Evolutionary conservation across 64 coral and sea anemone genomes (phyloP).

Genomic region (Trachythela sp.): DNA sequence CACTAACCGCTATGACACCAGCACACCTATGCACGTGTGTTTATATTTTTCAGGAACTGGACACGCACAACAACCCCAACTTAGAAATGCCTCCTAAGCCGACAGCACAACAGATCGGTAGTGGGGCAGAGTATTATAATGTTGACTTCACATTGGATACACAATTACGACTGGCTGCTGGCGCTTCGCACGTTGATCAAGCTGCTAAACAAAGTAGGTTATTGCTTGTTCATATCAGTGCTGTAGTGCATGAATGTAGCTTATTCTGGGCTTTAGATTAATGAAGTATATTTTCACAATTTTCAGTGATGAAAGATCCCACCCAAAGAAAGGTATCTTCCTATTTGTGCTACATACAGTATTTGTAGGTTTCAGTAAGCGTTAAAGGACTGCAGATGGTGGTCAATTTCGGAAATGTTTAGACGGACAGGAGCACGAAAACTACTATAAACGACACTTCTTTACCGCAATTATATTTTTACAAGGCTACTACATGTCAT

Average conservation of each 20-base stretch:
- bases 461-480: too few species aligned
- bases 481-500: too few species aligned
- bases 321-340: neutral
- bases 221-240: neutral
- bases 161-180: slow-evolving; percentile 87
- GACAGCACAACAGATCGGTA: slow-evolving; percentile 75
- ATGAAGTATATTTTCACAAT: too few species aligned
- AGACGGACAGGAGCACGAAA: too few species aligned
- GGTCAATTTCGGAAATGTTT: too few species aligned
- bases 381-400: neutral
- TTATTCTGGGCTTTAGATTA: too few species aligned
- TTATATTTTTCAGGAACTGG: slow-evolving; percentile 65
- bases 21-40: too few species aligned
- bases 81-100: slow-evolving; percentile 97
- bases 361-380: neutral
- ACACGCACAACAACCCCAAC: slow-evolving; percentile 89
- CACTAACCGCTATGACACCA: too few species aligned
- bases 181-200: slow-evolving; percentile 59
- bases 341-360: neutral
- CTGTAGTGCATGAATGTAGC: too few species aligned
- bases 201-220: slow-evolving; percentile 39
- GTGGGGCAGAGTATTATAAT: slow-evolving; percentile 90
- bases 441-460: too few species aligned
- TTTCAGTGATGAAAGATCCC: slow-evolving; percentile 19
- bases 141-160: slow-evolving; percentile 93